A percentile compares a stretch with the other conserved stretches of the same genome.
These are phyloP conservation scores for Lobophora halterata DNA, from an alignment of 2,888 invertebrate species.

Conservation along the genomic window DNA sequence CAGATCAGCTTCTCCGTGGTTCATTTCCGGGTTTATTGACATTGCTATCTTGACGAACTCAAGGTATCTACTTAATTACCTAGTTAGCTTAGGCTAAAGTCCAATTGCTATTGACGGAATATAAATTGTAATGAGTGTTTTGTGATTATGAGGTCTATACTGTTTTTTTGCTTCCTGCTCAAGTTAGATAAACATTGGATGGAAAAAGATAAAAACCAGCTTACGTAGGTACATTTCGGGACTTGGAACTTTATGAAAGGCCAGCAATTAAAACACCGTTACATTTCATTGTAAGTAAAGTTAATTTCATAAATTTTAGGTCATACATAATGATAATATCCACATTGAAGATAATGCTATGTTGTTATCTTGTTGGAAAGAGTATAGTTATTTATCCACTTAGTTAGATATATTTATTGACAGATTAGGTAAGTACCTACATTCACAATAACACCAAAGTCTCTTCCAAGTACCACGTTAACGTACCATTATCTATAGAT, in stretches of 20 bases:
- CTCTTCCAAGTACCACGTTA: no score
- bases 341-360: no score
- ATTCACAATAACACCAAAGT: no score
- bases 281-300: conserved; percentile 14
- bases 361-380: no score
- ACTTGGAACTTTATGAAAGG: conserved; percentile 5
- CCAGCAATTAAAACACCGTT: conserved; percentile 14
- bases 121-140: background rate
- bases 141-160: background rate
- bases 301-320: conserved; percentile 2
- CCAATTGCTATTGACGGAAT: background rate
- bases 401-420: no score
- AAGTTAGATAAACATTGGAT: conserved; percentile 9
- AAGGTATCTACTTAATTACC: background rate
- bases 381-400: no score
- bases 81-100: background rate
- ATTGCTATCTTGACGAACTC: conserved; percentile 11
- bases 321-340: no score
- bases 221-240: conserved; percentile 11
- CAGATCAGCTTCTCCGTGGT: conserved; percentile 2
- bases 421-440: no score
- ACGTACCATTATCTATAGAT: no score
- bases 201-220: conserved; percentile 7
- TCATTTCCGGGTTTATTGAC: conserved; percentile 21
- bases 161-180: background rate